Evolutionary conservation across 2,888 invertebrate genomes (phyloP).

Genomic region (Cerastoderma edule): DNA sequence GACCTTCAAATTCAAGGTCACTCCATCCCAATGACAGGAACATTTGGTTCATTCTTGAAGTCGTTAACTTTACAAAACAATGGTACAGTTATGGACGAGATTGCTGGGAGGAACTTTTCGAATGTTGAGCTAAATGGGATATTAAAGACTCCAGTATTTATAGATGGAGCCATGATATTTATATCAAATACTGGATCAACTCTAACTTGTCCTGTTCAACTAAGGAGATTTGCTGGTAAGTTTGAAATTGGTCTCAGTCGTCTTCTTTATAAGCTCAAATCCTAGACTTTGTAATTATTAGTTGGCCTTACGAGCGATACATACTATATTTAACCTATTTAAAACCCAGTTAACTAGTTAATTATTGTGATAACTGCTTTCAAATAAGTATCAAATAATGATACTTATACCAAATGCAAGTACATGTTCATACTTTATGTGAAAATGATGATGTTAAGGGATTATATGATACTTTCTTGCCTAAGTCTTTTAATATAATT

Average conservation of each 20-base stretch:
- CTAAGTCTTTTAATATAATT: too few relatives aligned
- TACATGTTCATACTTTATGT: too few relatives aligned
- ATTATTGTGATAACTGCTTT: background rate
- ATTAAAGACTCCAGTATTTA: conserved; percentile 35
- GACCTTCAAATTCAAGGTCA: conserved; percentile 34
- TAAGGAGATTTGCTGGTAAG: conserved; percentile 46
- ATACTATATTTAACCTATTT: too few relatives aligned
- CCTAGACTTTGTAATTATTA: background rate
- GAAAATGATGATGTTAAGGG: too few relatives aligned
- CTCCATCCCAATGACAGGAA: conserved; percentile 34
- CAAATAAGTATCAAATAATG: conserved; percentile 1
- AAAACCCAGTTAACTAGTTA: background rate
- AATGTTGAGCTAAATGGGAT: conserved; percentile 51
- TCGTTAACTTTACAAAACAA: conserved; percentile 41
- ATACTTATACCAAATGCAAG: background rate
- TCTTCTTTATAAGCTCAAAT: background rate
- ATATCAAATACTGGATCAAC: conserved; percentile 1
- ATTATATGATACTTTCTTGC: too few relatives aligned
- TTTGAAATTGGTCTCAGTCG: background rate
- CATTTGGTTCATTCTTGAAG: conserved; percentile 37
- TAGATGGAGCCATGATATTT: conserved; percentile 52
- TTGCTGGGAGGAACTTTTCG: conserved; percentile 45
- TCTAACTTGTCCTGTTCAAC: conserved; percentile 35
- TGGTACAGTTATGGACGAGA: conserved; percentile 23
- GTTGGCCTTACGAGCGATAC: too few relatives aligned